Evolutionary conservation across 2,797 vertebrate genomes (phyloP), one percentile per base, ranked within the genome.

Genomic region (Pseudochirops cupreus): DNA sequence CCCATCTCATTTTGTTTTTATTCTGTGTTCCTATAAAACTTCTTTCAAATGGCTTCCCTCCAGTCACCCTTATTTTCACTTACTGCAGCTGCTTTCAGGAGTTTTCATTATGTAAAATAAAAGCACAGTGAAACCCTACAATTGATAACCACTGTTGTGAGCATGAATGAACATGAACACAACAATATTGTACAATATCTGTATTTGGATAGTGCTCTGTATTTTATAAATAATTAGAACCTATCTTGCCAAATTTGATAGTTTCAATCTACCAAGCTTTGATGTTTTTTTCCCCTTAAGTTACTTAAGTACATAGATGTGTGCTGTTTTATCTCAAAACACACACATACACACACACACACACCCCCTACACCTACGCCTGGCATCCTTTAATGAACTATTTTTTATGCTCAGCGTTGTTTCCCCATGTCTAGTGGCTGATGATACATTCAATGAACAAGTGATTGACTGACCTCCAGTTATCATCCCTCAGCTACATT

Each of bases 61-160:
- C 56, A 28, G 6, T 62, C 93, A 53, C 28, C 54, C 91, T 94
- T 96, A 93, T 89, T 93, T 97, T 96, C 67, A 56, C 50, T 91
- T 39, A 57, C 46, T 26, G 67, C 58, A 92, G 67, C 91, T 94
- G 67, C 31, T 87, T 95, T 94, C 33, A 46, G 95, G n/a, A 87
- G 67, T 95, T 90, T 92, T 62, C 91, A 89, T 96, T 82, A 92
- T 56, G 3, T 91, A 52, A 87, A 96, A 54, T 91, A 91, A 67
- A 5, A 92, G 1, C 67, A 94, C 39, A 58, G 0, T 95, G 53
- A 94, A 93, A 57, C 92, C 31, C 21, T 91, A n/a, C 24, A 74
- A 57, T 16, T 91, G 87, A 50, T 33, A 92, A 57, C 21, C 87
- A 53, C 4, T 52, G 52, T 55, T 92, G 87, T 90, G 90, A 56